A percentile compares a stretch with the other conserved stretches of the same genome.
These are phyloP conservation scores for Hydriomena furcata DNA, from an alignment of 2,888 invertebrate genomes.

Conservation along the genomic window DNA sequence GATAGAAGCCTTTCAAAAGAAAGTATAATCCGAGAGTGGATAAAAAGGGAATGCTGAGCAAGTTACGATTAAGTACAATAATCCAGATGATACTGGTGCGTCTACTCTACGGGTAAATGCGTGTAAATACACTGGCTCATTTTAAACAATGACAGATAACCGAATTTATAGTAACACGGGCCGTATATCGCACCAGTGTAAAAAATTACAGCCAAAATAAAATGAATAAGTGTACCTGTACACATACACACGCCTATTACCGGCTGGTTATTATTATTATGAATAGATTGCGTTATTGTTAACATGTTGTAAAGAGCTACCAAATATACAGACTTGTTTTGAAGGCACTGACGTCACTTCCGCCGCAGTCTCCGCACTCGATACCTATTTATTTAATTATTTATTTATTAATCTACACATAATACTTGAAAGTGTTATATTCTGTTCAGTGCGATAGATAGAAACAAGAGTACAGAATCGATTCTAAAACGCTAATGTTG, in stretches of 20 bases:
- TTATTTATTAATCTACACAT: slow-evolving; percentile 5
- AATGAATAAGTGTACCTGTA: slow-evolving; percentile 13
- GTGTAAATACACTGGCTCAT: neutral
- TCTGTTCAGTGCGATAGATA: slow-evolving; percentile 3
- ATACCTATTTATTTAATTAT: slow-evolving; percentile 4
- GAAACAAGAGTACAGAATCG: neutral
- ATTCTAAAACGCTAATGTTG: slow-evolving; percentile 15
- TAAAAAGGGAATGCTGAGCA: slow-evolving; percentile 27
- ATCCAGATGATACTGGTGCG: slow-evolving; percentile 31
- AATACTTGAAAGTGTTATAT: slow-evolving; percentile 2
- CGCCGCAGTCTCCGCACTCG: slow-evolving; percentile 39
- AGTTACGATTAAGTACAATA: slow-evolving; percentile 30
- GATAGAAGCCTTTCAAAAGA: slow-evolving; percentile 9
- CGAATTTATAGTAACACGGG: too few species aligned
- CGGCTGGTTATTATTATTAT: slow-evolving; percentile 19
- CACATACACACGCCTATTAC: slow-evolving; percentile 14
- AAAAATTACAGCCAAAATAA: neutral
- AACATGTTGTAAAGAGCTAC: slow-evolving; percentile 39
- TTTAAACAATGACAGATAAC: too few species aligned
- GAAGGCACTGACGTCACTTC: slow-evolving; percentile 70
- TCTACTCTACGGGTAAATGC: slow-evolving; percentile 7
- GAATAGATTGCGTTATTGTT: slow-evolving; percentile 27
- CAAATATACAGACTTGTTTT: slow-evolving; percentile 61
- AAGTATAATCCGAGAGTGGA: slow-evolving; percentile 13
- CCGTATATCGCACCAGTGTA: neutral